Evolutionary conservation across 2,113 vertebrate genomes (phyloP), one percentile per base, ranked within the genome.

Genomic region (Psophia crepitans): DNA sequence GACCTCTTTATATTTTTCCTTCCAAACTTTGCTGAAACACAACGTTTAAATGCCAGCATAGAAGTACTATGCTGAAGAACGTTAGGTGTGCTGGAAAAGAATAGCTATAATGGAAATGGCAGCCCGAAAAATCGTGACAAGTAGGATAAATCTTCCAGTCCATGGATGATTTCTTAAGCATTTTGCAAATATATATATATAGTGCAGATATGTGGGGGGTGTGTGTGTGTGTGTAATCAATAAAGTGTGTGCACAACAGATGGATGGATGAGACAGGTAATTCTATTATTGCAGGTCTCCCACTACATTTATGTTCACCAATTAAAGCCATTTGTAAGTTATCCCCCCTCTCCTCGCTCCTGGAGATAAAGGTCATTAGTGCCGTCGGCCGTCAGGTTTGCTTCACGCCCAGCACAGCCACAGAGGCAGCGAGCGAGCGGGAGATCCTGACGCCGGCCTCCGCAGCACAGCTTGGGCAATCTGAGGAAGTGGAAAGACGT

Each of bases 261-360:
- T 41, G 80, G 80, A 92, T 1, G 16, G 88, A 90, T 93, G 74
- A 81, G 90, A 90, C 30, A 91, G 69, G 77, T 81, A 93, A 95
- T 64, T 35, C 49, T 16, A 48, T 27, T 83, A 92, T 84, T 95
- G 76, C 2, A 6, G 39, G 30, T 60, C 56, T 82, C 57, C 53
- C 2, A 33, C 65, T 92, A 61, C 84, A 95, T 93, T 96, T 91
- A 80, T 90, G 84, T 83, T 75, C 89, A 71, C 61, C 35, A 57
- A 91, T 80, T 90, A 95, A 96, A 95, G 91, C 78, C 49, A 48
- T 32, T 73, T 64, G 28, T 87, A 87, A 95, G 48, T 89, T 92
- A 95, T 76, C 90, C 80, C 48, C 79, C 41, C 32, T 64, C 60
- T 88, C 60, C 79, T 66, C 3, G 5, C 68, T 70, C 79, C 66